These are phyloP conservation scores for Cerastis leucographa DNA, from an alignment of 2,888 invertebrate species.

Conservation along the genomic window DNA sequence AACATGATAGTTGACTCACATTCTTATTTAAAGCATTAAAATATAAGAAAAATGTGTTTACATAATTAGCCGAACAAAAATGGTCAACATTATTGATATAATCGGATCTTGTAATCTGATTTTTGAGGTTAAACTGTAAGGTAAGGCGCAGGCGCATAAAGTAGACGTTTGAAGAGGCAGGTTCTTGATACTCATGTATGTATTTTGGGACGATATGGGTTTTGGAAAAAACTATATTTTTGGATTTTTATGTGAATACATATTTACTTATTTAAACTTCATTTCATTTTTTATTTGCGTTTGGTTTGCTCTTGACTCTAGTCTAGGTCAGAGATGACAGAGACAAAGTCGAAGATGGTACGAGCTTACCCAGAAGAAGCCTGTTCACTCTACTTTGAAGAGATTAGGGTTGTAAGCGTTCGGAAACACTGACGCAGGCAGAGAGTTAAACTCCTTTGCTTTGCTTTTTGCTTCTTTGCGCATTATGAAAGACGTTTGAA, in stretches of 20 bases:
- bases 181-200: constrained; percentile 20
- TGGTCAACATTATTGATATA: constrained; percentile 43
- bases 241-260: constrained; percentile 4
- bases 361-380: too few species aligned
- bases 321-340: too few species aligned
- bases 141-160: constrained; percentile 58
- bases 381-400: too few species aligned
- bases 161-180: constrained; percentile 40
- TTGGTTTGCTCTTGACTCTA: too few species aligned
- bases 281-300: too few species aligned
- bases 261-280: neutral
- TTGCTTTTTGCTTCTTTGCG: too few species aligned
- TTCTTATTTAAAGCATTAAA: constrained; percentile 25
- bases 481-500: too few species aligned
- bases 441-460: too few species aligned
- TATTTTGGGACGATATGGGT: neutral
- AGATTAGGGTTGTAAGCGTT: too few species aligned
- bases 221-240: constrained; percentile 8
- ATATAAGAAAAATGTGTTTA: constrained; percentile 35
- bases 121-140: constrained; percentile 62
- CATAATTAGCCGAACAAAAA: constrained; percentile 52
- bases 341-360: too few species aligned
- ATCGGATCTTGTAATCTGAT: constrained; percentile 60
- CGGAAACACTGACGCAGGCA: too few species aligned
- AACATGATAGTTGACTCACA: neutral